Base-by-base conservation (phyloP, 92 coral and sea anemone genomes). In the Scolanthus callimorphus region DNA sequence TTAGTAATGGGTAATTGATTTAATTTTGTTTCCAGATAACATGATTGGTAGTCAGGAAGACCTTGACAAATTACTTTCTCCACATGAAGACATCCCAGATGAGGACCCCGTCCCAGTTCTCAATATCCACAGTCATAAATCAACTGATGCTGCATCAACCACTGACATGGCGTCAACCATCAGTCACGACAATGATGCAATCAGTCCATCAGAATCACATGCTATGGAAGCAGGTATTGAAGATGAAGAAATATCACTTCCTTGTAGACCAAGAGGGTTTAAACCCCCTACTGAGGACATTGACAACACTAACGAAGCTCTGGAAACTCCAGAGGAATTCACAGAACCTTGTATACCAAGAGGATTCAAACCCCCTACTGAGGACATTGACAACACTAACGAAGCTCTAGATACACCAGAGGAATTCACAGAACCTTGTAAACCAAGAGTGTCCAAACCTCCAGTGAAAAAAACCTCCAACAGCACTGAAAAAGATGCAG, bases 11-110 rank as follows among this genome's bases (percentile, higher is more conserved):
- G n/a, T n/a, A n/a, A n/a, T n/a, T n/a, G n/a, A n/a, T n/a, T n/a
- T n/a, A n/a, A n/a, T 37, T 50, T 1, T 31, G 11, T 30, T 43
- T 44, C 22, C 44, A 86, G 95, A 82, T 23, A 81, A 72, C 43
- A 25, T 82, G 41, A 79, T 70, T 22, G 80, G 79, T 22, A 86
- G 95, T 55, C 57, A 75, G 44, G 95, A 86, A 53, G 95, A 86
- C 78, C 82, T 86, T 25, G 77, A 74, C 53, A 86, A 86, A 47
- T 85, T 86, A 4, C 79, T 86, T 0, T 65, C 81, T 29, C 81
- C 71, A 3, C 85, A 86, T 51, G 83, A 67, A 51, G 76, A 57
- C 23, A 39, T 61, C 26, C 46, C 74, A 49, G 90, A 84, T 15
- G 74, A 71, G 20, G 57, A 59, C 25, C 64, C 55, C 11, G 54